These are phyloP conservation scores for Harmothoe impar DNA, from an alignment of 2,888 invertebrate genomes.

Conservation along the genomic window DNA sequence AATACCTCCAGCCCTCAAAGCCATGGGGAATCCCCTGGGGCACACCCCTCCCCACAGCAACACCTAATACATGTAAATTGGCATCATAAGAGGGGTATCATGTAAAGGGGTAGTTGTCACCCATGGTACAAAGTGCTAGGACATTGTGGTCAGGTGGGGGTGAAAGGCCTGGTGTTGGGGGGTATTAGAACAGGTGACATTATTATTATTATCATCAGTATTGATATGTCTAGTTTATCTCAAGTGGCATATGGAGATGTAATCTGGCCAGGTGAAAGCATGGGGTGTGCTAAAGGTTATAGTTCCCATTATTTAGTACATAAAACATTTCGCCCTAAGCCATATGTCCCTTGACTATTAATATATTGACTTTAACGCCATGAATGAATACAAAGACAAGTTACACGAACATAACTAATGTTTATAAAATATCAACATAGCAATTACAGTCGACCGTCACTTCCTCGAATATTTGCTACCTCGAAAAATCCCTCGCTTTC, in stretches of 20 bases:
- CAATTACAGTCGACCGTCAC: too few species aligned
- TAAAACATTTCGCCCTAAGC: too few species aligned
- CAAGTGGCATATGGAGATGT: not conserved
- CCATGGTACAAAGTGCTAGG: not conserved
- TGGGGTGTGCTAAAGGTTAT: not conserved
- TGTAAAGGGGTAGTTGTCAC: not conserved
- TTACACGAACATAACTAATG: too few species aligned
- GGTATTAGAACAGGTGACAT: not conserved
- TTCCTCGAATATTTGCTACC: too few species aligned
- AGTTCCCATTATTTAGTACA: too few species aligned
- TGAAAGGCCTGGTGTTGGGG: not conserved
- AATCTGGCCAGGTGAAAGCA: not conserved
- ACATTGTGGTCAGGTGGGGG: not conserved
- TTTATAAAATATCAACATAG: too few species aligned
- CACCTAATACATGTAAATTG: not conserved
- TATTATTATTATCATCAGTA: not conserved
- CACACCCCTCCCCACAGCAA: not conserved
- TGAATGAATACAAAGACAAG: too few species aligned
- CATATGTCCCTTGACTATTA: too few species aligned
- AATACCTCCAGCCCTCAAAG: not conserved
- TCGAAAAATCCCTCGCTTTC: too few species aligned
- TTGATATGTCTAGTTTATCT: constrained; percentile 10
- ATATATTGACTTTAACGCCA: too few species aligned
- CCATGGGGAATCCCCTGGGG: not conserved
- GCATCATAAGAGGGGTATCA: constrained; percentile 5